These are phyloP conservation scores for Nasonia giraulti DNA, from an alignment of 1,140 invertebrate genomes.

Conservation along the genomic window DNA sequence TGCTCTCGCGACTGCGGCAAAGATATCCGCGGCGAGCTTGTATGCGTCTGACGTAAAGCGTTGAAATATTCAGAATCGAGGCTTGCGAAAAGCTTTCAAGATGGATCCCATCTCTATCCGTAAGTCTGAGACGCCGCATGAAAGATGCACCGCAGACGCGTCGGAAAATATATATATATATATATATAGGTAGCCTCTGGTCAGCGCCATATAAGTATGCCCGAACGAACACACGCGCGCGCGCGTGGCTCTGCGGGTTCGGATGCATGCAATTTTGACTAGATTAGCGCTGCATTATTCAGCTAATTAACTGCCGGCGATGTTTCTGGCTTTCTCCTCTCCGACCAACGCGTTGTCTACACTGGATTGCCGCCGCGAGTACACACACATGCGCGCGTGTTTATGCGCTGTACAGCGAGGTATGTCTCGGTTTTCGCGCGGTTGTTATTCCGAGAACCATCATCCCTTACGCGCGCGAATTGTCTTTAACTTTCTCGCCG, in stretches of 20 bases:
- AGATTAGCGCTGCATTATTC: constrained; percentile 72
- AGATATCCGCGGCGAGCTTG: neutral
- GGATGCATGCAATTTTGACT: constrained; percentile 70
- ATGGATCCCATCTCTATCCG: neutral
- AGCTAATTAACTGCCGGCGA: constrained; percentile 69
- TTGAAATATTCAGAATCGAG: neutral
- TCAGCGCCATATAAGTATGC: constrained; percentile 54
- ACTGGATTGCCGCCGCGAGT: constrained; percentile 28
- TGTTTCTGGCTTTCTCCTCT: constrained; percentile 40
- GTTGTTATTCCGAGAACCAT: neutral
- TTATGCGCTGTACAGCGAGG: neutral
- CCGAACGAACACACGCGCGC: constrained; percentile 56
- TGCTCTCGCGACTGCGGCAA: neutral
- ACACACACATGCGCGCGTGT: neutral
- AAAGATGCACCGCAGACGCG: constrained; percentile 33
- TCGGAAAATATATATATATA: constrained; percentile 29
- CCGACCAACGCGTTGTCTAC: neutral
- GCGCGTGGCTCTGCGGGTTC: constrained; percentile 52
- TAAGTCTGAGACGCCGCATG: constrained; percentile 11
- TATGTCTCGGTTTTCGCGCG: neutral
- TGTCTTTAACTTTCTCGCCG: constrained; percentile 38
- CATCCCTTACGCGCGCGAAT: constrained; percentile 13
- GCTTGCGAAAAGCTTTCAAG: neutral
- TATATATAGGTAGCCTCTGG: neutral
- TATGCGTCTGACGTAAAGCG: too few species aligned